A percentile compares a stretch with the other conserved stretches of the same genome.
Conservation (phyloP, 2,888 invertebrate species). For the Eucriotettix oculatus region DNA sequence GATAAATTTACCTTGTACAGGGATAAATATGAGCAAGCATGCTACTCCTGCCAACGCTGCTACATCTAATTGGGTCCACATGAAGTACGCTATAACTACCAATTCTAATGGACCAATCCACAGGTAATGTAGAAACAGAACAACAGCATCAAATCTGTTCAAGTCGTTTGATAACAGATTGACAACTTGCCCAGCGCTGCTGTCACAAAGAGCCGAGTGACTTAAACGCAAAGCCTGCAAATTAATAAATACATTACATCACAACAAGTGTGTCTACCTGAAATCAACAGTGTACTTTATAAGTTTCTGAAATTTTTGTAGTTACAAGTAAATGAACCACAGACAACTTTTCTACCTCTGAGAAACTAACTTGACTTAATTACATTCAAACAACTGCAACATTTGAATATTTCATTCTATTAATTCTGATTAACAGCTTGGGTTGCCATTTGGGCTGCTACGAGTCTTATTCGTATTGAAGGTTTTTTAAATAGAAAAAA, state of each 20-base stretch:
- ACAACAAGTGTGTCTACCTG: no score
- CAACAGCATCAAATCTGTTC: conserved; percentile 76
- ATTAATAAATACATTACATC: background rate
- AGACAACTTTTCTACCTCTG: no score
- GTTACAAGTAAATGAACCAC: no score
- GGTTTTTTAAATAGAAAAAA: no score
- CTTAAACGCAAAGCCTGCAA: conserved; percentile 44
- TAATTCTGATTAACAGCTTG: no score
- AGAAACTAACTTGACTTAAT: no score
- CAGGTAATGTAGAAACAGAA: conserved; percentile 75
- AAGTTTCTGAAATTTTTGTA: no score
- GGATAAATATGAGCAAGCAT: conserved; percentile 52
- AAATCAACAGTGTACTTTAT: no score
- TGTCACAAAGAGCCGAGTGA: conserved; percentile 67
- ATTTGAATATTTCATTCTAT: no score
- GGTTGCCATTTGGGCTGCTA: no score
- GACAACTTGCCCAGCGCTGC: conserved; percentile 53
- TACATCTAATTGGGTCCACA: conserved; percentile 50
- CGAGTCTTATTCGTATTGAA: no score
- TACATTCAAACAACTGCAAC: no score
- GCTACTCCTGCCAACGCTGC: conserved; percentile 53
- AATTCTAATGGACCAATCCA: conserved; percentile 83
- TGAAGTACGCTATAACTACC: conserved; percentile 57
- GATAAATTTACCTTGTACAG: conserved; percentile 40
- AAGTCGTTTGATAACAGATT: conserved; percentile 91